These are phyloP conservation scores for Drosophila biarmipes DNA, from an alignment of 1,140 invertebrate genomes.

Conservation along the genomic window DNA sequence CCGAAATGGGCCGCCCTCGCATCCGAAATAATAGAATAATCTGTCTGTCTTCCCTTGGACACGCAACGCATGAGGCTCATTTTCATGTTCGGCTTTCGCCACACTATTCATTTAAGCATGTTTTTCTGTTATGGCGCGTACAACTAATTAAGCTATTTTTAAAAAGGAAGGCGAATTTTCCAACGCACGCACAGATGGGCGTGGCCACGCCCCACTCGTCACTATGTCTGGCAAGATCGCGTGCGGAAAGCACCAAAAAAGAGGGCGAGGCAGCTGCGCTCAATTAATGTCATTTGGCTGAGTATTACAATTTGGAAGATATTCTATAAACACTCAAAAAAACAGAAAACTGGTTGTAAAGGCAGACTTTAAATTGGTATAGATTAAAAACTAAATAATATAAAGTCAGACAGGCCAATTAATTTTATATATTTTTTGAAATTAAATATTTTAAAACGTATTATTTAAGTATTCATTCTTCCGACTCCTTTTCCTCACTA, in stretches of 20 bases:
- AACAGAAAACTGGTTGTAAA: too few species aligned
- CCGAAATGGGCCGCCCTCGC: slow-evolving; percentile 10
- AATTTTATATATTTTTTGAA: too few species aligned
- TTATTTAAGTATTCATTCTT: too few species aligned
- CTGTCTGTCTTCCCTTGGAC: slow-evolving; percentile 34
- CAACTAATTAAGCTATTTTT: slow-evolving; percentile 79
- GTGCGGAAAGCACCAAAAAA: slow-evolving; percentile 23
- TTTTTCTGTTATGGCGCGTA: slow-evolving; percentile 31
- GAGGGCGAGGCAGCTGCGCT: slow-evolving; percentile 48
- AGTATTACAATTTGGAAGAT: slow-evolving; percentile 47
- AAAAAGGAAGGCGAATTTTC: slow-evolving; percentile 38
- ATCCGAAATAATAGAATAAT: slow-evolving; percentile 32
- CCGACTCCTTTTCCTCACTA: too few species aligned
- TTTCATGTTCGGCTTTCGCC: slow-evolving; percentile 58
- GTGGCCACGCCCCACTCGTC: slow-evolving; percentile 32
- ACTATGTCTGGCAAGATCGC: slow-evolving; percentile 72
- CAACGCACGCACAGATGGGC: slow-evolving; percentile 37
- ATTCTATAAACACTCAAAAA: slow-evolving; percentile 1
- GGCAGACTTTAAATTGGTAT: too few species aligned
- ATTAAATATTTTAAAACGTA: too few species aligned
- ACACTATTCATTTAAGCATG: slow-evolving; percentile 57
- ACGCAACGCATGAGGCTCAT: slow-evolving; percentile 40
- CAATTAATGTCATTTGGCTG: slow-evolving; percentile 71
- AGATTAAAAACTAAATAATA: too few species aligned
- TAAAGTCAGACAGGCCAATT: too few species aligned